Base-by-base conservation (phyloP, 1,140 invertebrate species). In the Wasmannia auropunctata region DNA sequence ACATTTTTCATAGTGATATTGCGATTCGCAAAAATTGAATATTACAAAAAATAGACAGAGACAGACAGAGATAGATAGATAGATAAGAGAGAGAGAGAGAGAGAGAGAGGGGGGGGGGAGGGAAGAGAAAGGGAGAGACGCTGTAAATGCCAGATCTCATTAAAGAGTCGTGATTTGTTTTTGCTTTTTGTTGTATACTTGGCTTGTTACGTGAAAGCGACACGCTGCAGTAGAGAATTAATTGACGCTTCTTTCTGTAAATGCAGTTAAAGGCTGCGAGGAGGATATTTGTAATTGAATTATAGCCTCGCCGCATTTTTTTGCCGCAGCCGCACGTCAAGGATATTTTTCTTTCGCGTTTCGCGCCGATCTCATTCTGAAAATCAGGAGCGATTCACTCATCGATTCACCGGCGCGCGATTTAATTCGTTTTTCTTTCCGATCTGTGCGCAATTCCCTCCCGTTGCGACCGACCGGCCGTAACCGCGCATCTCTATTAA, bases 191-290 rank as follows among this genome's bases (percentile, higher is more conserved):
- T 51, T 34, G 31, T 56, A 19, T 14, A 37, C 16, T 40, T 14
- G 14, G 7, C 31, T 76, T 19, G 7, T 60, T 37, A 4, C 11
- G 11, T 22, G 6, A 60, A 28, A 40, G 46, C 28, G 37, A 62
- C 34, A 56, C n/a, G 49, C 34, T n/a, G 22, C 16, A 40, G 22
- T 28, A 14, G 14, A 58, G 74, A 76, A 34, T 40, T 60, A 60
- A 75, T 72, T 72, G 69, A 25, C 34, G 10, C 34, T 75, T 54
- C 70, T 40, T 75, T 58, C 34, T 37, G 43, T 4, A 40, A 37
- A n/a, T 51, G 46, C 34, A 58, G 54, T 75, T 58, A 75, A 56
- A 19, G 28, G 51, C n/a, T 25, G 51, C 25, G n/a, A 58, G 14
- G 22, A 58, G 22, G 10, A 58, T 37, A 75, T 28, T 40, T 25